Conservation (phyloP, 2,797 vertebrate species). For the Prunella strophiata region DNA sequence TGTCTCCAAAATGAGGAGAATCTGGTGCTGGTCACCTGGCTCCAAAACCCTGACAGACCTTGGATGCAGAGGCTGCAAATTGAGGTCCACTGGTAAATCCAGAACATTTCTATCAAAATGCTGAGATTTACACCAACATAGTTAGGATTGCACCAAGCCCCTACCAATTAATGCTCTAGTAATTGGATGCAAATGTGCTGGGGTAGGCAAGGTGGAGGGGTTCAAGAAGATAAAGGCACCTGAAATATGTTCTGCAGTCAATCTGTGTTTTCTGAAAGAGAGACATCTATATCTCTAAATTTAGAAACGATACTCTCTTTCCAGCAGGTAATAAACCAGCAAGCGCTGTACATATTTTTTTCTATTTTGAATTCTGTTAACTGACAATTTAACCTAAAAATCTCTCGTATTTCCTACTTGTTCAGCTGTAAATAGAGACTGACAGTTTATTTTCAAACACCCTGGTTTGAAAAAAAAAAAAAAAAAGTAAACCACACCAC, state of each 20-base stretch:
- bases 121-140: neutral
- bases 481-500: neutral
- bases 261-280: neutral
- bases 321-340: slow-evolving; percentile 67
- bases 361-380: slow-evolving; percentile 82
- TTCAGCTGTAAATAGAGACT: slow-evolving; percentile 84
- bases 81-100: neutral
- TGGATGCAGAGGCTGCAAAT: neutral
- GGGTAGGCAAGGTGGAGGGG: neutral
- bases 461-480: slow-evolving; percentile 22
- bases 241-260: neutral
- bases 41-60: neutral
- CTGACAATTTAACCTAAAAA: slow-evolving; percentile 85
- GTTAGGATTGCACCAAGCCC: neutral
- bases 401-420: slow-evolving; percentile 77
- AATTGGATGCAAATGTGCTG: neutral
- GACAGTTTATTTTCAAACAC: slow-evolving; percentile 83
- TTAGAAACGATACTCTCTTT: slow-evolving; percentile 47
- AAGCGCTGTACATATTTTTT: slow-evolving; percentile 70
- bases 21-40: neutral
- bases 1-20: neutral
- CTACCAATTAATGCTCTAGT: neutral
- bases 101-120: neutral
- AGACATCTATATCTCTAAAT: slow-evolving; percentile 42
- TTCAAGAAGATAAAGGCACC: slow-evolving; percentile 1